A percentile compares a stretch with the other conserved stretches of the same genome.
phyloP scores from a whole-genome alignment of 2,888 invertebrate genomes.

The Sarcophaga variegata region DNA sequence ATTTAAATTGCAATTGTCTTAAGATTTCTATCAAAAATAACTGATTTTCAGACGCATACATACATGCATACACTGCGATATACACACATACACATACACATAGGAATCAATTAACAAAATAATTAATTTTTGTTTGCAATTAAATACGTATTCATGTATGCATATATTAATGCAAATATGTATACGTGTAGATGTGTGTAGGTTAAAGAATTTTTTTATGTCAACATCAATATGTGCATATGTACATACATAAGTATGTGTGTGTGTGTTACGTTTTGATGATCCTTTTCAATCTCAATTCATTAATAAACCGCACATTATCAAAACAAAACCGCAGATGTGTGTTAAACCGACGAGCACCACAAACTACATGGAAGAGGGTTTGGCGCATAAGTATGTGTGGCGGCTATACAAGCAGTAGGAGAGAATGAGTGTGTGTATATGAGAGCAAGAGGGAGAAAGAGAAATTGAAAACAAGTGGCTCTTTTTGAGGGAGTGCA shows the following conservation, averaged over 20 bases:
- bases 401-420: background rate
- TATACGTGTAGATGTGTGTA: background rate
- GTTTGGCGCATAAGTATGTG: constrained; percentile 31
- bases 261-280: background rate
- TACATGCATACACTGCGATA: background rate
- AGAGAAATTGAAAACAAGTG: background rate
- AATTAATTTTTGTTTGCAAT: background rate
- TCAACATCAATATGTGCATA: background rate
- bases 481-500: background rate
- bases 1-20: background rate
- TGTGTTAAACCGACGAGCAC: constrained; percentile 31
- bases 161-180: background rate
- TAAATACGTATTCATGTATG: background rate
- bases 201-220: background rate
- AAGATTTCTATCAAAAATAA: background rate
- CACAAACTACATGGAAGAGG: constrained; percentile 40
- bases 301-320: constrained; percentile 61
- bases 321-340: constrained; percentile 55
- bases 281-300: constrained; percentile 6
- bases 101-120: no score
- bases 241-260: background rate
- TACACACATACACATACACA: background rate
- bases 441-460: background rate
- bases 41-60: background rate
- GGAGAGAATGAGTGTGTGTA: background rate